Conservation (phyloP, 2,888 invertebrate species). For the Drosophila sordidula region DNA sequence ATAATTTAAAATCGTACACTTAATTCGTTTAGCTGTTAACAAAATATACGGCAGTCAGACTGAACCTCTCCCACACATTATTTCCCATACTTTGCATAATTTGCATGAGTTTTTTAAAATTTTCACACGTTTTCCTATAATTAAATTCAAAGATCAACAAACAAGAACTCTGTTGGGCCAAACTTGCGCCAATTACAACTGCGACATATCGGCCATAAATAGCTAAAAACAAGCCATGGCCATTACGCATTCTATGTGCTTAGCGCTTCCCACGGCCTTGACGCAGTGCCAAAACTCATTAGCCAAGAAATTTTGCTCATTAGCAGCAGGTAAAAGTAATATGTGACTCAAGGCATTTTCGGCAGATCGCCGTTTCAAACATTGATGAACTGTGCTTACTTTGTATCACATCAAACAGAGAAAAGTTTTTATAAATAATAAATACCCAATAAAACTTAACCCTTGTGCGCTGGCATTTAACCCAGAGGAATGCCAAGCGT, state of each 20-base stretch:
- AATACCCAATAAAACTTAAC: constrained; percentile 16
- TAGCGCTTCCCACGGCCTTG: constrained; percentile 49
- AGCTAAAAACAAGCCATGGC: constrained; percentile 13
- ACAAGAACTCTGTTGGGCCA: background rate
- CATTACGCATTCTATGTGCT: constrained; percentile 51
- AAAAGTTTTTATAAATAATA: background rate
- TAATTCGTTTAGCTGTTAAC: no score
- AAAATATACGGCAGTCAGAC: no score
- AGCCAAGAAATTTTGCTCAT: constrained; percentile 26
- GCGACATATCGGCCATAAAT: constrained; percentile 36
- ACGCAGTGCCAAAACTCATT: constrained; percentile 60
- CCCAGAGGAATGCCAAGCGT: constrained; percentile 8
- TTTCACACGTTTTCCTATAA: constrained; percentile 16
- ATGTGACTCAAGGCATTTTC: background rate
- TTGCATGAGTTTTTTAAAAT: background rate
- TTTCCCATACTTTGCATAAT: background rate
- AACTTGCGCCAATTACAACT: constrained; percentile 21
- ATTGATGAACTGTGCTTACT: background rate
- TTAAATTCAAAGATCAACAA: constrained; percentile 19
- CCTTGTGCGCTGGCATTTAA: constrained; percentile 2
- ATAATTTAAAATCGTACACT: no score
- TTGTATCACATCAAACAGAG: constrained; percentile 2
- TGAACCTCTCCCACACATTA: no score
- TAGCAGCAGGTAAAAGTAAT: constrained; percentile 35
- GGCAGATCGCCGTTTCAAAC: constrained; percentile 1